These are phyloP conservation scores for Siniperca knerii DNA, from an alignment of 2,113 vertebrate genomes.

Conservation along the genomic window DNA sequence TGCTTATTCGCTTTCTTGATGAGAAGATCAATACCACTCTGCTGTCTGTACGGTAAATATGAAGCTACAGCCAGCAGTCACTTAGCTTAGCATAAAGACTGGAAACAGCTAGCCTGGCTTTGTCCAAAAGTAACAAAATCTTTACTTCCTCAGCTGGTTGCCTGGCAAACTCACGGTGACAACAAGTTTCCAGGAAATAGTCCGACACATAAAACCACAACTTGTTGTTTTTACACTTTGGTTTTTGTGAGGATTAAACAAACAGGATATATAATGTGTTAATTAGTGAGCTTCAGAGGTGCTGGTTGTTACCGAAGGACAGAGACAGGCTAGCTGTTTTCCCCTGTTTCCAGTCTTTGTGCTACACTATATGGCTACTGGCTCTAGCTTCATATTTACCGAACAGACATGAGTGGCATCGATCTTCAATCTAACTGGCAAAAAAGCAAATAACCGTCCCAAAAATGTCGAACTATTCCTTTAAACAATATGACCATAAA, in stretches of 20 bases:
- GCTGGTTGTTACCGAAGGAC: background rate
- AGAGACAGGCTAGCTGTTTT: background rate
- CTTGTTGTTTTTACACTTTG: background rate
- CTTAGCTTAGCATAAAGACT: background rate
- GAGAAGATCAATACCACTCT: background rate
- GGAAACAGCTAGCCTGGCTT: background rate
- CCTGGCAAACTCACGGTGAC: background rate
- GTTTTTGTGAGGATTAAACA: background rate
- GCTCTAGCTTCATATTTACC: background rate
- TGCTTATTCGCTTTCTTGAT: background rate
- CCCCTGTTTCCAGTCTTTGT: background rate
- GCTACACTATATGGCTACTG: background rate
- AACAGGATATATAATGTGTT: background rate
- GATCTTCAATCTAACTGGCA: background rate
- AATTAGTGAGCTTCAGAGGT: background rate
- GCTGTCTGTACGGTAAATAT: background rate
- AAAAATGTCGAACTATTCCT: background rate
- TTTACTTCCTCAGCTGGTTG: background rate
- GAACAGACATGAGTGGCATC: background rate
- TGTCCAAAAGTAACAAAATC: constrained; percentile 2
- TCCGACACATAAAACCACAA: background rate
- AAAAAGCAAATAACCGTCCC: too few relatives aligned
- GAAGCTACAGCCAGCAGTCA: background rate
- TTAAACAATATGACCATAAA: background rate
- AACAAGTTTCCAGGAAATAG: background rate